phyloP scores from a whole-genome alignment of 2,113 vertebrate species.

The Gopherus evgoodei region DNA sequence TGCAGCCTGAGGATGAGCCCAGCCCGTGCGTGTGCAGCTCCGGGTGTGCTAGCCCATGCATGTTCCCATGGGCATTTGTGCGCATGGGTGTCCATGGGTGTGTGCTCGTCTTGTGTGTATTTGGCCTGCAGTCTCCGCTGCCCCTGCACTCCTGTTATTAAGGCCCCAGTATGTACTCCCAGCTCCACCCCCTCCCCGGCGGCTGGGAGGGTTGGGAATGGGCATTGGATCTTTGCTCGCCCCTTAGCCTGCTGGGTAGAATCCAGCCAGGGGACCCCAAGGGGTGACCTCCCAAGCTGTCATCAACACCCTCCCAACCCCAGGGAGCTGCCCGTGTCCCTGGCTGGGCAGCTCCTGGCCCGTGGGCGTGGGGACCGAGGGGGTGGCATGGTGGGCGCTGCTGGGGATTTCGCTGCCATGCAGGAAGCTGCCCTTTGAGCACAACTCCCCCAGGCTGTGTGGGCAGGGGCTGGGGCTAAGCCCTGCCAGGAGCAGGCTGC shows the following conservation, averaged over 20 bases:
- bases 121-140: neutral
- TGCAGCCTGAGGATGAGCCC: too few species aligned
- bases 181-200: neutral
- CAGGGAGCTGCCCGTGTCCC: neutral
- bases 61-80: fast-evolving
- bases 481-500: neutral
- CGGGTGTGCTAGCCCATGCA: fast-evolving
- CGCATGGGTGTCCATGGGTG: neutral
- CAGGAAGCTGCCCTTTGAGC: neutral
- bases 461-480: neutral
- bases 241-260: too few species aligned
- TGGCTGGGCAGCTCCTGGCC: neutral
- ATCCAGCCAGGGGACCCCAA: neutral
- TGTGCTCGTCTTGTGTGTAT: neutral
- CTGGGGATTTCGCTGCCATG: neutral
- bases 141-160: neutral
- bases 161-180: neutral
- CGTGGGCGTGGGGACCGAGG: neutral
- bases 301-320: too few species aligned
- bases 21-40: fast-evolving
- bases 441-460: neutral
- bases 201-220: neutral
- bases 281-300: too few species aligned
- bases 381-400: neutral
- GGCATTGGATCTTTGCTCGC: neutral